Evolutionary conservation across 2,888 invertebrate genomes (phyloP).

Genomic region (Macaria liturata): DNA sequence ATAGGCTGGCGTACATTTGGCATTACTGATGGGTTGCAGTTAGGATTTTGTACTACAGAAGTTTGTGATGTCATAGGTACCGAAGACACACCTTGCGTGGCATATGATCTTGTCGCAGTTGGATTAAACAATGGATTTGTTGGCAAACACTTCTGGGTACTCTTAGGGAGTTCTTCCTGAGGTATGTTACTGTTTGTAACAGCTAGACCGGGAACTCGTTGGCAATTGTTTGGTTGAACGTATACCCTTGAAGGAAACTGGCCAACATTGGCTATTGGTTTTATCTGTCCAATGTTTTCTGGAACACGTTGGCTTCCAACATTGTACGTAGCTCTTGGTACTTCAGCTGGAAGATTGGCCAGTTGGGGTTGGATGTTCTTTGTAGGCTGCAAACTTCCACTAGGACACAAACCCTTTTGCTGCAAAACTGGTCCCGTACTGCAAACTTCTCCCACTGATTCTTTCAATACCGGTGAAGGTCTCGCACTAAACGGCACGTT

Average conservation of each 20-base stretch:
- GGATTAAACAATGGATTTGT: neutral
- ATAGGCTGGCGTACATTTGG: neutral
- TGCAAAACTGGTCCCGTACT: conserved; percentile 15
- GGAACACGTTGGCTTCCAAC: conserved; percentile 4
- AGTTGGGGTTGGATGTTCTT: neutral
- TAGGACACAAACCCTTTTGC: conserved; percentile 15
- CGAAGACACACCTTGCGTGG: conserved; percentile 7
- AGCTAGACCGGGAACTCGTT: conserved; percentile 7
- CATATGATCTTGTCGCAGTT: neutral
- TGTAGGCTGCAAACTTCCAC: conserved; percentile 1
- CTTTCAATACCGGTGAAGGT: conserved; percentile 21
- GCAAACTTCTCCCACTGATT: conserved; percentile 8
- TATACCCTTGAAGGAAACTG: conserved; percentile 1
- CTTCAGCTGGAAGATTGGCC: conserved; percentile 7
- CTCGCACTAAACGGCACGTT: conserved; percentile 23
- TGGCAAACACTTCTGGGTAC: too few species aligned
- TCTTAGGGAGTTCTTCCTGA: conserved; percentile 7
- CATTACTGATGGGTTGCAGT: neutral
- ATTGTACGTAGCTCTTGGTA: neutral
- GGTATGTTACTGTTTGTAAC: conserved; percentile 3
- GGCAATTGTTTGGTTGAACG: neutral
- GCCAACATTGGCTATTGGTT: conserved; percentile 2
- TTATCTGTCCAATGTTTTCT: conserved; percentile 3
- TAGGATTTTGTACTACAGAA: conserved; percentile 11
- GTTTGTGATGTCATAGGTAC: conserved; percentile 3